phyloP scores from a whole-genome alignment of 2,888 invertebrate genomes.

The Philhelius pedissequus region DNA sequence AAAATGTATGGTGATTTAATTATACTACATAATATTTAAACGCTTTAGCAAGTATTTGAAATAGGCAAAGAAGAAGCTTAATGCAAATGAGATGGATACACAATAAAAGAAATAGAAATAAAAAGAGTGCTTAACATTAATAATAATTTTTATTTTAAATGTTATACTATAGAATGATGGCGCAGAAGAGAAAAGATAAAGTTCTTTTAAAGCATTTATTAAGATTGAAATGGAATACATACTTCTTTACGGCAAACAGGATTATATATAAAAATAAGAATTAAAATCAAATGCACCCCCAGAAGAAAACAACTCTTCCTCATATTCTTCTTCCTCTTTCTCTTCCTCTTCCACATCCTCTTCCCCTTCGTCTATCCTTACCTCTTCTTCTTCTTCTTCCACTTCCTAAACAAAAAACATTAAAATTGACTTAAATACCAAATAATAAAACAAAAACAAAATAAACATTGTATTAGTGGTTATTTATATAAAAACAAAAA shows the following conservation, averaged over 20 bases:
- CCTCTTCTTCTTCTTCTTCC: too few relatives aligned
- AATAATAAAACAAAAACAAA: conserved; percentile 2
- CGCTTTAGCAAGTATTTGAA: conserved; percentile 35
- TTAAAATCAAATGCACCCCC: conserved; percentile 43
- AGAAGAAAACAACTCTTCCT: not conserved
- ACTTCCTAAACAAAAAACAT: not conserved
- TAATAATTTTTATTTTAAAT: conserved; percentile 44
- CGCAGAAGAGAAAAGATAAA: not conserved
- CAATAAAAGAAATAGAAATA: conserved; percentile 45
- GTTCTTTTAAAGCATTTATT: conserved; percentile 8
- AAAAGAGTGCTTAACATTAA: conserved; percentile 36
- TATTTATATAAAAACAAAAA: conserved; percentile 35
- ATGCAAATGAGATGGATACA: conserved; percentile 26
- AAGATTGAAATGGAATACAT: not conserved
- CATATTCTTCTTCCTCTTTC: too few relatives aligned
- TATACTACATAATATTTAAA: conserved; percentile 24
- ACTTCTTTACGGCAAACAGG: conserved; percentile 48
- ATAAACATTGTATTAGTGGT: conserved; percentile 31
- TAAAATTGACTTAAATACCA: conserved; percentile 26
- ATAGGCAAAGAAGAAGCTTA: not conserved
- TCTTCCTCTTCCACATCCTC: too few relatives aligned
- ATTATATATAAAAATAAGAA: conserved; percentile 15
- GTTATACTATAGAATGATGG: conserved; percentile 26
- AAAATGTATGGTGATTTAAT: conserved; percentile 43
- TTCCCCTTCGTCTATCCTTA: too few relatives aligned